Conservation (phyloP, 2,797 vertebrate species). For the Xyrichtys novacula region DNA sequence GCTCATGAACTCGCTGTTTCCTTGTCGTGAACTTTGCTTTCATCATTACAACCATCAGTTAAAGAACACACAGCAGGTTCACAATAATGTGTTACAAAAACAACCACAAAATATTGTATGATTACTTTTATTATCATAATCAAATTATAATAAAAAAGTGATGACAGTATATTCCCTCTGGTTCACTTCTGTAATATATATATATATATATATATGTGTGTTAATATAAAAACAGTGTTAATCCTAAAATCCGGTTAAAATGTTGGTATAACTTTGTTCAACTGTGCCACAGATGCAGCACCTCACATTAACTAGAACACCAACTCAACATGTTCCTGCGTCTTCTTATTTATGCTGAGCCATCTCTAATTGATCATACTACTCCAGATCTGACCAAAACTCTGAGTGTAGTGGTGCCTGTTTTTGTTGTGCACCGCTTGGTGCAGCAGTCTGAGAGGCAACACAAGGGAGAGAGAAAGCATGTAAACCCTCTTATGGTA, state of each 20-base stretch:
- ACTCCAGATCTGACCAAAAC: constrained; percentile 1
- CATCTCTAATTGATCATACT: constrained; percentile 7
- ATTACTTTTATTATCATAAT: constrained; percentile 47
- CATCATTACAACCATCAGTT: constrained; percentile 10
- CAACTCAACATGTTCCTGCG: constrained; percentile 1
- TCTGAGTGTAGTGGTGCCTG: too few species aligned
- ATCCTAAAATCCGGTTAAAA: too few species aligned
- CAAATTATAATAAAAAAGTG: constrained; percentile 44
- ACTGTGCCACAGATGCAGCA: too few species aligned
- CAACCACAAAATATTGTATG: constrained; percentile 18
- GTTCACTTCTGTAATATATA: constrained; percentile 5
- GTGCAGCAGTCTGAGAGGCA: too few species aligned
- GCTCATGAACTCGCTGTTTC: not conserved
- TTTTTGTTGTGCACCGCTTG: too few species aligned
- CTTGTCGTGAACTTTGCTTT: constrained; percentile 5
- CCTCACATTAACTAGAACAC: not conserved
- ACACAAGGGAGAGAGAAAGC: too few species aligned
- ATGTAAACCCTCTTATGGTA: too few species aligned
- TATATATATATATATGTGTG: too few species aligned
- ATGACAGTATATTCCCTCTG: not conserved
- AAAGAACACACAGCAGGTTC: constrained; percentile 35
- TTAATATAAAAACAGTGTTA: too few species aligned
- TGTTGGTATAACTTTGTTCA: too few species aligned
- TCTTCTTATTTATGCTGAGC: constrained; percentile 1
- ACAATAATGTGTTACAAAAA: constrained; percentile 43